Conservation (phyloP, 2,113 vertebrate species). For the Aleadryas rufinucha region DNA sequence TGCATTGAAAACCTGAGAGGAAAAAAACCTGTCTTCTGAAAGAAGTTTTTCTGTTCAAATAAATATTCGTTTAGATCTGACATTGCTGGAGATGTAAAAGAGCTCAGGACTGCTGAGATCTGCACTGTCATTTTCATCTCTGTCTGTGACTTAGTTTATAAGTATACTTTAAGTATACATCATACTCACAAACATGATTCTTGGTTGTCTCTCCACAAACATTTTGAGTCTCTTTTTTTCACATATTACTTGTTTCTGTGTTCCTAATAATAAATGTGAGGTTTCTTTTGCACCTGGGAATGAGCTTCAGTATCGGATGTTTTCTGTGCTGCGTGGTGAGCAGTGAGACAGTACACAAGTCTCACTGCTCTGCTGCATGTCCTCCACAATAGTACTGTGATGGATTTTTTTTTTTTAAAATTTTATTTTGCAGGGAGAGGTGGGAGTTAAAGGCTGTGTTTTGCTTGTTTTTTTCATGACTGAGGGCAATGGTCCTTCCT, state of each 20-base stretch:
- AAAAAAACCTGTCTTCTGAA: background rate
- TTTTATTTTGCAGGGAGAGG: rapidly evolving
- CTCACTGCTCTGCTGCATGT: background rate
- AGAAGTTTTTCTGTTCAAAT: background rate
- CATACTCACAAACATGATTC: background rate
- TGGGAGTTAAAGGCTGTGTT: background rate
- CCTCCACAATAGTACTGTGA: background rate
- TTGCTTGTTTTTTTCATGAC: background rate
- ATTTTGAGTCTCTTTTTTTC: background rate
- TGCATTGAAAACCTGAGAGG: background rate
- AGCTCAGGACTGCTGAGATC: background rate
- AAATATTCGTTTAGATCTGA: background rate
- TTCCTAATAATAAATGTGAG: background rate
- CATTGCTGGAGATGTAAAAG: background rate
- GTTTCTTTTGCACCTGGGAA: background rate
- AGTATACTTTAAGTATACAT: background rate
- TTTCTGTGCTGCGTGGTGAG: background rate
- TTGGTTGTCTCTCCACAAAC: background rate
- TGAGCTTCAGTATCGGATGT: background rate
- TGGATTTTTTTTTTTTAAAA: background rate
- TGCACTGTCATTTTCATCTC: background rate
- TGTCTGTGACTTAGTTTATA: background rate
- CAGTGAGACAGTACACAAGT: background rate
- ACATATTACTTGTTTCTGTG: background rate
- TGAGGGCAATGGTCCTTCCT: background rate